phyloP scores from a whole-genome alignment of 1,140 invertebrate genomes.

The Agraylea sexmaculata region DNA sequence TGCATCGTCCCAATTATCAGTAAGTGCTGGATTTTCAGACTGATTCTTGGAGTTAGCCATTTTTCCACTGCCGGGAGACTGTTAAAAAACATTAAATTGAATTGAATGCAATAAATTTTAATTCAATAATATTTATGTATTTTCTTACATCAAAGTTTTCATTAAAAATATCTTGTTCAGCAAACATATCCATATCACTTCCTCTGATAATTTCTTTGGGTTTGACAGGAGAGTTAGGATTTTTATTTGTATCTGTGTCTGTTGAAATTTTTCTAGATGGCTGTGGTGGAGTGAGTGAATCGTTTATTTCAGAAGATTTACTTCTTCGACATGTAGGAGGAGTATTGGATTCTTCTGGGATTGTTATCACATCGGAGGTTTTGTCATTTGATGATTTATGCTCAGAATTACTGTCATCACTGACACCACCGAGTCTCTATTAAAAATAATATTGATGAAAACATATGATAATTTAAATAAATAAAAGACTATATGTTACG shows the following conservation, averaged over 20 bases:
- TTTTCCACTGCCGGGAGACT: constrained; percentile 65
- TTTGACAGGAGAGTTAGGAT: constrained; percentile 7
- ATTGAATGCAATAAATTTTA: constrained; percentile 2
- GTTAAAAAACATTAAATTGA: constrained; percentile 17
- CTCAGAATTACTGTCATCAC: constrained; percentile 45
- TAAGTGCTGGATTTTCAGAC: constrained; percentile 79
- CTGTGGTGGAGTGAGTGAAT: background rate
- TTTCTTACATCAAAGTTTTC: constrained; percentile 68
- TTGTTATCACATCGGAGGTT: constrained; percentile 18
- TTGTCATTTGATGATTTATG: constrained; percentile 24
- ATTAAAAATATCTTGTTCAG: constrained; percentile 77
- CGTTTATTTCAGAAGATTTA: background rate
- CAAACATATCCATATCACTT: constrained; percentile 73
- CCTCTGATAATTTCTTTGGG: constrained; percentile 23
- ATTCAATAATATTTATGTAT: background rate
- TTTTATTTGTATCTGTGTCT: background rate
- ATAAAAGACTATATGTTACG: constrained; percentile 7
- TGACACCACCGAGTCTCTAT: constrained; percentile 46
- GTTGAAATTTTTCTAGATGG: constrained; percentile 4
- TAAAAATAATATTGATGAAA: constrained; percentile 13
- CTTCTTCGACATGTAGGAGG: constrained; percentile 1
- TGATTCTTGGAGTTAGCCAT: constrained; percentile 49
- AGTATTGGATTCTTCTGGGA: constrained; percentile 10
- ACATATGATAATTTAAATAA: background rate
- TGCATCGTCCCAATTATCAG: constrained; percentile 99